These are phyloP conservation scores for Mactromeris polynyma DNA, from an alignment of 2,888 invertebrate genomes.

Conservation along the genomic window DNA sequence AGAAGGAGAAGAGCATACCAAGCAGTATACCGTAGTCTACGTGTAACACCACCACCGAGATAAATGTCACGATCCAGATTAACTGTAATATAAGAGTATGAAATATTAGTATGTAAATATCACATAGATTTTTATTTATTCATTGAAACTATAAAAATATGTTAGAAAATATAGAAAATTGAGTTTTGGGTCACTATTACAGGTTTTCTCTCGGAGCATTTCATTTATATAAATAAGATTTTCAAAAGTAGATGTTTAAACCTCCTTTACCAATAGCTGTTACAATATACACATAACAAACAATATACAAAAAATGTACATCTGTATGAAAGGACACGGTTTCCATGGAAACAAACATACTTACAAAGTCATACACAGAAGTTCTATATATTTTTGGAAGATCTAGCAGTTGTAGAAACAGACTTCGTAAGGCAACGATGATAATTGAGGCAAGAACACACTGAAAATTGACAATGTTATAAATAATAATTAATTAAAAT, in stretches of 20 bases:
- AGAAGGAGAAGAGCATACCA: slow-evolving; percentile 92
- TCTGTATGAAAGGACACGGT: too few relatives aligned
- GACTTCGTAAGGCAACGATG: slow-evolving; percentile 85
- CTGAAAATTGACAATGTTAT: slow-evolving; percentile 87
- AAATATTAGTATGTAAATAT: too few relatives aligned
- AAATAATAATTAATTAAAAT: background rate
- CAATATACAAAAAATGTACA: too few relatives aligned
- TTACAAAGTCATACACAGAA: slow-evolving; percentile 86
- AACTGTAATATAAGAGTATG: slow-evolving; percentile 74
- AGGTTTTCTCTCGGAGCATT: too few relatives aligned
- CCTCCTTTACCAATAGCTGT: too few relatives aligned
- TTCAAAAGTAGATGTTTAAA: too few relatives aligned
- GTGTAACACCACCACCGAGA: slow-evolving; percentile 92
- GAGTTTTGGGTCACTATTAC: too few relatives aligned
- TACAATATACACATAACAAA: too few relatives aligned
- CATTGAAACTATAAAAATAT: background rate
- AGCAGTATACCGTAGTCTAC: slow-evolving; percentile 94
- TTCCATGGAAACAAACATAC: slow-evolving; percentile 58
- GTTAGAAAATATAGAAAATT: too few relatives aligned
- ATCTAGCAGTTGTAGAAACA: slow-evolving; percentile 85
- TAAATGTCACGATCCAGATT: slow-evolving; percentile 93
- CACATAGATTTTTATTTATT: too few relatives aligned
- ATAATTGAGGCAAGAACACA: slow-evolving; percentile 88
- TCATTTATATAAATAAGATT: too few relatives aligned
- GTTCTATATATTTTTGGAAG: slow-evolving; percentile 82